Evolutionary conservation across 2,888 invertebrate genomes (phyloP).

Genomic region (Chloroclysta siterata): DNA sequence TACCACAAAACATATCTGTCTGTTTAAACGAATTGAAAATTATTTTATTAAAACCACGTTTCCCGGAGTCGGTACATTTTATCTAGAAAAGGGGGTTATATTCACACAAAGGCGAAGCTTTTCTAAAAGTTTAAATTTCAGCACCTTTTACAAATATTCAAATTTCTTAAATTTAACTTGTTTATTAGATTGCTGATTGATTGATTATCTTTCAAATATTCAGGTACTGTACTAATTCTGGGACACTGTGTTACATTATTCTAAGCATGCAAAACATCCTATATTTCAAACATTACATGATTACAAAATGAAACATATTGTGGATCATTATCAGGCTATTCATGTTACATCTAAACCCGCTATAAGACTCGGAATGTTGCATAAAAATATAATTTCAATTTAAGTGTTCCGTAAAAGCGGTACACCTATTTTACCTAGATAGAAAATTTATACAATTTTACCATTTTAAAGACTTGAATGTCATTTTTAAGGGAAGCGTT

Average conservation of each 20-base stretch:
- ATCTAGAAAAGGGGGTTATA: too few relatives aligned
- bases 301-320: neutral
- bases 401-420: neutral
- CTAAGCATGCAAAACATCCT: neutral
- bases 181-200: too few relatives aligned
- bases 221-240: neutral
- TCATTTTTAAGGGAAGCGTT: neutral
- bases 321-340: neutral
- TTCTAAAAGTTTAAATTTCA: neutral
- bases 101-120: too few relatives aligned
- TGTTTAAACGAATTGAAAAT: conserved; percentile 2
- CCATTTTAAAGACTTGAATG: conserved; percentile 21
- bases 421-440: conserved; percentile 5
- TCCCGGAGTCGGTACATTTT: neutral
- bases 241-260: neutral
- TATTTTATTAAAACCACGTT: neutral
- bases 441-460: conserved; percentile 34
- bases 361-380: neutral
- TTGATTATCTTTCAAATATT: too few relatives aligned
- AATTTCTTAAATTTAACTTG: neutral
- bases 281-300: neutral
- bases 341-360: neutral
- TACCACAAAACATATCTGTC: conserved; percentile 18
- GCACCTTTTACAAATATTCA: neutral
- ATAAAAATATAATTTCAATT: neutral